phyloP scores from a whole-genome alignment of 2,113 vertebrate species.

The Carassius auratus region DNA sequence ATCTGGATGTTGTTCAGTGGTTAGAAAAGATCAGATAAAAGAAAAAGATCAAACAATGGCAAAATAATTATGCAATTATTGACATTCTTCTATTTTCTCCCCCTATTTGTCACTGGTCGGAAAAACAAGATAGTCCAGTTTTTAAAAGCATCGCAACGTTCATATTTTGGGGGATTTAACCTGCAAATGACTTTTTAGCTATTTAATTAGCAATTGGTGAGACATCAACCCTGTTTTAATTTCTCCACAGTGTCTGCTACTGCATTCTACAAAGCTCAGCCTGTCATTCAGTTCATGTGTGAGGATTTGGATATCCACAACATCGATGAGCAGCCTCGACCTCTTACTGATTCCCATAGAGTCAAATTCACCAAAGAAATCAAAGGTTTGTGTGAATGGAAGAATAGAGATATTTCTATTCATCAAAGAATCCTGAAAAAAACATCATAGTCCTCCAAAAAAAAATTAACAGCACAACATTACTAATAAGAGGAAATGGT shows the following conservation, averaged over 20 bases:
- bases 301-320: conserved; percentile 99
- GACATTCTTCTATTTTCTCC: no score
- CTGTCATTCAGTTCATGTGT: conserved; percentile 98
- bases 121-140: background rate
- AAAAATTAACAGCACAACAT: no score
- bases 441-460: background rate
- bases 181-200: background rate
- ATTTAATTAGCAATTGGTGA: background rate
- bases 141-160: background rate
- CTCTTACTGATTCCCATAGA: conserved; percentile 94
- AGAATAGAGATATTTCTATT: background rate
- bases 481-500: no score
- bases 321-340: conserved; percentile 94
- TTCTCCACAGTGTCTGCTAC: conserved; percentile 88
- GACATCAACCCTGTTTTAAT: background rate
- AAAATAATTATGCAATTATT: no score
- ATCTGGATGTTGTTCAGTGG: background rate
- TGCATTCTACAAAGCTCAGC: conserved; percentile 98
- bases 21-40: background rate
- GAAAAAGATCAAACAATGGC: background rate
- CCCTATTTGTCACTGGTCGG: background rate
- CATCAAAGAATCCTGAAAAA: background rate
- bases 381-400: conserved; percentile 83
- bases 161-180: background rate
- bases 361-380: conserved; percentile 99